Percentiles rank a stretch among this genome's conserved stretches.
Conservation (phyloP, 1,140 invertebrate genomes). For the Leptoteleia sp. region DNA sequence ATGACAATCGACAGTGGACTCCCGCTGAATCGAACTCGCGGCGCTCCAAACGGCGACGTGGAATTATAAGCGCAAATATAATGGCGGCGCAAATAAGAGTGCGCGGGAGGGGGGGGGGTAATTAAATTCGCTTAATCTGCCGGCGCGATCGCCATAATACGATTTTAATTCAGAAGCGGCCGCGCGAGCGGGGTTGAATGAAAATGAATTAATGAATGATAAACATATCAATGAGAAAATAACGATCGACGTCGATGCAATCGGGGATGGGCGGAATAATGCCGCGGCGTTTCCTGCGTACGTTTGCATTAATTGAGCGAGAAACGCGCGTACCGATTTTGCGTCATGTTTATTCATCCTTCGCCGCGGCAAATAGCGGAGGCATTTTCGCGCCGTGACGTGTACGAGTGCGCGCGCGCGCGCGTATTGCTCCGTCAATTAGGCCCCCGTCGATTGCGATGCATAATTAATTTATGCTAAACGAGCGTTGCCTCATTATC, state of each 20-base stretch:
- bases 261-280: slow-evolving; percentile 59
- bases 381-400: slow-evolving; percentile 63
- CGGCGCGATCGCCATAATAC: slow-evolving; percentile 33
- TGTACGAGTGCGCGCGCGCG: too few relatives aligned
- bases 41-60: slow-evolving; percentile 33
- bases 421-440: slow-evolving; percentile 58
- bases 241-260: slow-evolving; percentile 37
- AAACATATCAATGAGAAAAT: slow-evolving; percentile 64
- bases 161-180: slow-evolving; percentile 39
- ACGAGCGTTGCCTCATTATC: slow-evolving; percentile 54
- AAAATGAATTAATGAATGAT: slow-evolving; percentile 64
- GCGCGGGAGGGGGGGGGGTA: too few relatives aligned
- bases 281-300: slow-evolving; percentile 51
- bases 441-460: slow-evolving; percentile 69
- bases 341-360: slow-evolving; percentile 68
- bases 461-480: slow-evolving; percentile 79
- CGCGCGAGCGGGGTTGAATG: slow-evolving; percentile 54
- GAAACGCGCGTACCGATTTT: slow-evolving; percentile 43
- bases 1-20: slow-evolving; percentile 34
- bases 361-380: slow-evolving; percentile 54
- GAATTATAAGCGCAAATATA: slow-evolving; percentile 26
- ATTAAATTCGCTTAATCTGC: slow-evolving; percentile 48
- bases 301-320: slow-evolving; percentile 36
- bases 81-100: too few relatives aligned
- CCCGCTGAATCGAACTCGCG: slow-evolving; percentile 36